Percentiles rank a stretch among this genome's conserved stretches.
Conservation (phyloP, 2,888 invertebrate genomes). For the Sarcophaga caerulescens region DNA sequence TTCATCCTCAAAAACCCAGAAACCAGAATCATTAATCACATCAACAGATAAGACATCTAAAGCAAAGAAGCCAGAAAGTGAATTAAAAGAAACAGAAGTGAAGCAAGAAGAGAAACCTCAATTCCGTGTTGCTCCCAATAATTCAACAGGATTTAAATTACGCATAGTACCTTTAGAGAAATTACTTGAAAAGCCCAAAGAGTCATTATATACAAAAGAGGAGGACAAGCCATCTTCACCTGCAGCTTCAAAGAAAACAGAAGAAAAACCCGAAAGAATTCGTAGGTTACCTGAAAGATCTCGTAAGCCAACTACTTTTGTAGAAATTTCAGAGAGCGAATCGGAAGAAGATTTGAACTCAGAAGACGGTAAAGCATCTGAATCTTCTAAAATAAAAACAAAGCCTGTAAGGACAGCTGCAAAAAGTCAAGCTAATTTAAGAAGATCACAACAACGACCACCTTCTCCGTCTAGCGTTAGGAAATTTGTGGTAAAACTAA, state of each 20-base stretch:
- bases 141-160: constrained; percentile 72
- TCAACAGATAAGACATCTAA: neutral
- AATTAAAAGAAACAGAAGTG: constrained; percentile 23
- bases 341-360: constrained; percentile 34
- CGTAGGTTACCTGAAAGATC: constrained; percentile 69
- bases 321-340: constrained; percentile 74
- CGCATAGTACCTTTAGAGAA: constrained; percentile 77
- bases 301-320: constrained; percentile 71
- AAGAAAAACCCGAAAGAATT: neutral
- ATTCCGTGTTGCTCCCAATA: constrained; percentile 65
- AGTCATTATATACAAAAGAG: constrained; percentile 22
- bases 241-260: constrained; percentile 44
- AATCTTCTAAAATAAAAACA: constrained; percentile 16
- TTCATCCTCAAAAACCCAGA: constrained; percentile 8
- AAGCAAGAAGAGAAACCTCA: constrained; percentile 55
- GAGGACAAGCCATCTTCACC: neutral
- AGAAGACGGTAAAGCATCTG: constrained; percentile 2
- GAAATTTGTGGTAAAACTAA: constrained; percentile 59
- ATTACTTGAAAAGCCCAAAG: constrained; percentile 73
- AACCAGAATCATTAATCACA: constrained; percentile 3
- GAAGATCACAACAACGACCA: constrained; percentile 15
- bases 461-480: constrained; percentile 50
- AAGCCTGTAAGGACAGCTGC: neutral
- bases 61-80: constrained; percentile 5
- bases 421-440: constrained; percentile 29